Evolutionary conservation across 2,797 vertebrate genomes (phyloP), one percentile per base, ranked within the genome.

Genomic region (Acestrorhynchus altus): DNA sequence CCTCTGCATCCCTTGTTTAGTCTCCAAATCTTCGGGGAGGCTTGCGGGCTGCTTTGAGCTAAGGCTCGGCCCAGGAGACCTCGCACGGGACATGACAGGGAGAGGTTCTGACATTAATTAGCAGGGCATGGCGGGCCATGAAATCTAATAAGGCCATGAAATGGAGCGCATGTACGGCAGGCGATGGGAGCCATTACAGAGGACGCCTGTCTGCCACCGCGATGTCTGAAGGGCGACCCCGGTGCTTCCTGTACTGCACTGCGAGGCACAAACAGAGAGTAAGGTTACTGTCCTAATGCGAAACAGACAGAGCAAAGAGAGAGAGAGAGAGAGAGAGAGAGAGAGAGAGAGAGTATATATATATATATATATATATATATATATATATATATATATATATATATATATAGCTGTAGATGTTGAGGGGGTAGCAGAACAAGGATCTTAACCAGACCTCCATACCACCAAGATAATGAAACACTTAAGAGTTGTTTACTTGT

Each of bases 51-150:
- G 76, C 49, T 77, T 28, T 13, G 46, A 70, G 74, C 42, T 35
- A 40, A 65, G 46, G 40, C 18, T 64, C 59, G 64, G 59, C 28
- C 9, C 57, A 1, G 0, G 8, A 39, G 57, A 60, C 57, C 57
- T 28, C 51, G 68, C 77, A 64, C 75, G 52, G 65, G 64, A 77
- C 70, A 73, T 67, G 64, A 81, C 64, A 74, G 81, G 71, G 47
- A 76, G 49, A 81, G 78, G 84, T 81, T 81, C 82, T 83, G 86
- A 85, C 86, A 80, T 86, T 86, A 84, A 87, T 85, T 87, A 87
- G 76, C 26, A 24, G 64, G 80, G 52, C 39, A 76, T 28, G 64
- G 59, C 67, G 49, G 83, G 77, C 83, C 84, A 28, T 85, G 84
- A 87, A 87, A 86, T 87, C 83, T 77, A 87, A 86, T 86, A 86